Percentiles rank a stretch among this genome's conserved stretches.
phyloP scores from a whole-genome alignment of 2,113 vertebrate species.

The Desmodus rotundus region DNA sequence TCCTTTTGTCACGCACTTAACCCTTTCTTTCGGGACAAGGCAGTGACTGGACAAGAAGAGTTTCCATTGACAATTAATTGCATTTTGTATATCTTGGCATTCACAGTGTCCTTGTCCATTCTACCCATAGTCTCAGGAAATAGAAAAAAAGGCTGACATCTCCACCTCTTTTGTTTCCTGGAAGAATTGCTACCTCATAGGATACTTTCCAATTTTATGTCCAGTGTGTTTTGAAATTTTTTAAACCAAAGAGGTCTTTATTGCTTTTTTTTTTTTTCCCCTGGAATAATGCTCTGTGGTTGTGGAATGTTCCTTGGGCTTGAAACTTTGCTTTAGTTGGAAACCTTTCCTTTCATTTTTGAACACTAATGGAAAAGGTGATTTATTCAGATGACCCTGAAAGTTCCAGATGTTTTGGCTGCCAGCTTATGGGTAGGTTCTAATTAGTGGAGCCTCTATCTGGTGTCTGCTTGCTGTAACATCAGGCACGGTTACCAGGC shows the following conservation, averaged over 20 bases:
- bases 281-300: background rate
- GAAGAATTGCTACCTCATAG: background rate
- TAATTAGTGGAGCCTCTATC: background rate
- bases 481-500: background rate
- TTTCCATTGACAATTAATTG: background rate
- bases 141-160: background rate
- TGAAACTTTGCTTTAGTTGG: background rate
- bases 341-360: background rate
- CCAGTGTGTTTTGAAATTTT: background rate
- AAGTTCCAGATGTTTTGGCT: constrained; percentile 9
- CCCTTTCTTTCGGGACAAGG: background rate
- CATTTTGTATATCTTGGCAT: background rate
- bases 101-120: background rate
- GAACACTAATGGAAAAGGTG: constrained; percentile 12
- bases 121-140: background rate
- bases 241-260: background rate
- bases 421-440: background rate
- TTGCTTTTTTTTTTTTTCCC: background rate
- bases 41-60: background rate
- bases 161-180: background rate
- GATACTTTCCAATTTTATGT: background rate
- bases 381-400: background rate
- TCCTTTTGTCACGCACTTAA: background rate
- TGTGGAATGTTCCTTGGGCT: background rate
- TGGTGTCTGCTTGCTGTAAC: background rate